Conservation (phyloP, 2,888 invertebrate species). For the Alloplasta piceator region DNA sequence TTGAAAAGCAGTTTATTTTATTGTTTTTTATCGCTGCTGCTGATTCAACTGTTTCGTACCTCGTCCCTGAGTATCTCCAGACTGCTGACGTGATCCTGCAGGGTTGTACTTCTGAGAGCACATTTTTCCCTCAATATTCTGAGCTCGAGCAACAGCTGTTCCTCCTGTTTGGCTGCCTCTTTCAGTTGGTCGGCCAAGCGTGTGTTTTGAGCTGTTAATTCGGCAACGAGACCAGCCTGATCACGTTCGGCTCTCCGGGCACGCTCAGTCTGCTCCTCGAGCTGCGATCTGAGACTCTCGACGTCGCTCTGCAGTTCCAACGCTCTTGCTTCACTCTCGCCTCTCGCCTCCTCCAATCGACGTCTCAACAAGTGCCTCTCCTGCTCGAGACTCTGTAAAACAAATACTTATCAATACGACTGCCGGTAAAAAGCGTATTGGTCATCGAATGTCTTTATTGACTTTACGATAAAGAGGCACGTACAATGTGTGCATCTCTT, state of each 20-base stretch:
- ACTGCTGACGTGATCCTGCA: slow-evolving; percentile 95
- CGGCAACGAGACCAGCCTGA: slow-evolving; percentile 91
- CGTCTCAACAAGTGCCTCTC: slow-evolving; percentile 95
- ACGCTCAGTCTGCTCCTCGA: slow-evolving; percentile 85
- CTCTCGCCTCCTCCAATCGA: slow-evolving; percentile 92
- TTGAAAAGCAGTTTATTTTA: too few species aligned
- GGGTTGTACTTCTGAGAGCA: slow-evolving; percentile 90
- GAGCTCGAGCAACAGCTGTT: slow-evolving; percentile 91
- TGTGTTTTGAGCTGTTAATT: slow-evolving; percentile 95
- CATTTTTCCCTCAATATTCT: slow-evolving; percentile 93
- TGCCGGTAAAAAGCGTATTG: background rate
- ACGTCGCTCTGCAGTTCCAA: slow-evolving; percentile 96
- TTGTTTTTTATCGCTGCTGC: too few species aligned
- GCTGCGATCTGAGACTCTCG: slow-evolving; percentile 90
- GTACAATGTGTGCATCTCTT: too few species aligned
- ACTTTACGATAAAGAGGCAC: too few species aligned
- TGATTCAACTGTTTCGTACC: slow-evolving; percentile 80
- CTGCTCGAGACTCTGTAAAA: slow-evolving; percentile 93
- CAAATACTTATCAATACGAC: background rate
- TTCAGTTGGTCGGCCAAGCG: slow-evolving; percentile 93
- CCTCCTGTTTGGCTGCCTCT: slow-evolving; percentile 92
- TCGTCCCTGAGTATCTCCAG: slow-evolving; percentile 95
- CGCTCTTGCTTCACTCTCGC: slow-evolving; percentile 94
- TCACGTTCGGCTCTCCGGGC: slow-evolving; percentile 89
- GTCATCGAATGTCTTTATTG: too few species aligned